Conservation (phyloP, 2,797 vertebrate species). For the Anisognathus igniventris region DNA sequence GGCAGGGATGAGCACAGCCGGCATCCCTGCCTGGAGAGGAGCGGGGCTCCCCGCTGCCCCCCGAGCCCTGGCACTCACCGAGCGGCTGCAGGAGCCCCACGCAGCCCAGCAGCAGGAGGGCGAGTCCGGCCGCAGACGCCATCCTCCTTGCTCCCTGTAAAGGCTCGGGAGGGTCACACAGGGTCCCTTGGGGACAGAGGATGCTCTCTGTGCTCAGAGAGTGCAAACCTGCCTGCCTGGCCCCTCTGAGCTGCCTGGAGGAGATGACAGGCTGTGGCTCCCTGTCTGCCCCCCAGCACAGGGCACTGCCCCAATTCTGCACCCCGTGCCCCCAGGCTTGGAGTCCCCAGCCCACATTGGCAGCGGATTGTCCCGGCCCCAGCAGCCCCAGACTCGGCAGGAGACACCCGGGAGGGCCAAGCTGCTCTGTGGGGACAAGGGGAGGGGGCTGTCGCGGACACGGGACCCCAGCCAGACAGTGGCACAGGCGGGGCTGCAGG, state of each 20-base stretch:
- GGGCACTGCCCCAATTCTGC: not conserved
- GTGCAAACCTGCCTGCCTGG: not conserved
- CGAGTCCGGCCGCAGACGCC: not conserved
- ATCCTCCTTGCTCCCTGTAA: slow-evolving; percentile 1
- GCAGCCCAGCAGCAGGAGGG: slow-evolving; percentile 29
- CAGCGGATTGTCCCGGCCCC: not conserved
- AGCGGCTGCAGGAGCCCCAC: not conserved
- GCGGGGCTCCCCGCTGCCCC: not conserved
- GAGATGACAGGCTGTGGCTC: not conserved
- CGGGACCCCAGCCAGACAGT: accelerated
- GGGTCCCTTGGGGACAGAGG: not conserved
- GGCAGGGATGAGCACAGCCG: not conserved
- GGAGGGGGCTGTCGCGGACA: accelerated
- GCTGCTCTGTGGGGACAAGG: not conserved
- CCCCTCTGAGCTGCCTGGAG: not conserved
- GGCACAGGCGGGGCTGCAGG: not conserved
- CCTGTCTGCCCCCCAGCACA: not conserved
- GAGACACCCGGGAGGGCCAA: not conserved
- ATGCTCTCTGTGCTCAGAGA: not conserved
- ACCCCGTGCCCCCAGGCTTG: accelerated
- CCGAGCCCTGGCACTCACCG: not conserved
- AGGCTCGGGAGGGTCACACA: not conserved
- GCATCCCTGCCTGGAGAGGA: accelerated
- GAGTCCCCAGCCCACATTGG: not conserved
- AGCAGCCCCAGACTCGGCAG: accelerated